Conservation (phyloP, 2,797 vertebrate genomes). For the Sebastes flavidus region DNA sequence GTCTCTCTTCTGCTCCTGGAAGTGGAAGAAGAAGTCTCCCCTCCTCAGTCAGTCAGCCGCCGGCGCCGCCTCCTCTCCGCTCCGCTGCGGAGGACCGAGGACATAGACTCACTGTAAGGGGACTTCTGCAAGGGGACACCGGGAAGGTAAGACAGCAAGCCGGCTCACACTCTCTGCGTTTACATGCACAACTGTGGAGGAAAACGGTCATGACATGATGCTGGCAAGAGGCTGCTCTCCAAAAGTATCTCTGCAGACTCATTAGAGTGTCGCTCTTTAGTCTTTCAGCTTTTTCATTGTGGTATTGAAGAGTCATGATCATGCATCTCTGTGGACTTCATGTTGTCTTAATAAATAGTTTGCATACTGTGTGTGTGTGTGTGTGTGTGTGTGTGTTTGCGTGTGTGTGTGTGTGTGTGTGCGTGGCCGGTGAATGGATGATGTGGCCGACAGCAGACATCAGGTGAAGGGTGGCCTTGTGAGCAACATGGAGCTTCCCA, state of each 20-base stretch:
- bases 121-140: constrained; percentile 52
- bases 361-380: neutral
- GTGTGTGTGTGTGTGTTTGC: neutral
- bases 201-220: constrained; percentile 46
- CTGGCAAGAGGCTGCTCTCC: constrained; percentile 22
- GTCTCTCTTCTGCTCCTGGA: constrained; percentile 24
- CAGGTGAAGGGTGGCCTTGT: constrained; percentile 43
- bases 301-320: neutral
- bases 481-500: constrained; percentile 40
- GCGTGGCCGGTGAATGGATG: constrained; percentile 33
- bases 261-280: neutral
- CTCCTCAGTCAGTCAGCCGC: constrained; percentile 43
- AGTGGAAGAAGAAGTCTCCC: constrained; percentile 60
- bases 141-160: constrained; percentile 57
- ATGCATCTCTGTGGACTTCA: neutral
- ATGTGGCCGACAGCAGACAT: constrained; percentile 68
- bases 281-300: neutral
- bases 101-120: constrained; percentile 48
- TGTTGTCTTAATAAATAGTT: neutral
- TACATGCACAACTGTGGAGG: constrained; percentile 16
- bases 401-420: neutral
- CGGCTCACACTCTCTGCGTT: neutral
- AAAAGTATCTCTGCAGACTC: constrained; percentile 4
- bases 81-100: constrained; percentile 57
- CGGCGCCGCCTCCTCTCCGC: constrained; percentile 65